Base-by-base conservation (phyloP, 2,113 vertebrate genomes). In the Coregonus clupeaformis region DNA sequence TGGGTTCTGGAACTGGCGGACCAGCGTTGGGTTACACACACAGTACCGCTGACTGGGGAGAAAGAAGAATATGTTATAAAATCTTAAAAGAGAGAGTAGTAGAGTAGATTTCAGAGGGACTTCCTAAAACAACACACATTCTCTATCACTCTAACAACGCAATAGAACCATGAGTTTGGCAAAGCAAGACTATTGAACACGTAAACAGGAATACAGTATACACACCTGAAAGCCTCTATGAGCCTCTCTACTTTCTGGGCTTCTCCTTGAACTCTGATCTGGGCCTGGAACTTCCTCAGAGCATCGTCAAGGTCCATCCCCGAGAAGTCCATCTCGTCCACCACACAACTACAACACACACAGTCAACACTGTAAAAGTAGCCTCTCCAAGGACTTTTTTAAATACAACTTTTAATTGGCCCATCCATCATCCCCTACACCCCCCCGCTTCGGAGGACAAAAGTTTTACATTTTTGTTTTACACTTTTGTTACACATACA, bases 301-400 rank as follows among this genome's bases (percentile, higher is more conserved):
- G 97, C 97, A 0, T 98, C 97, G 0, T 98, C 97, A 83, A 98
- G 84, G 89, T 98, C 97, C 97, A 98, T 98, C 64, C 94, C 96
- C 0, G 96, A 98, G 90, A 98, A 98, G 75, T 98, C 97, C 97
- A 98, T 98, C 90, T 98, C 97, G 76, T 98, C 97, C 75, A 98
- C 95, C 83, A 98, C 97, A 84, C 97, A 98, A 89, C 97, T 98
- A 82, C 77, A 88, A 90, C 71, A 77, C 72, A 0, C 57, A 60
- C 57, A n/a, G n/a, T 22, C 57, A 60, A 16, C n/a, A 52, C 47
- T 27, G 1, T 14, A 47, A 52, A 29, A 52, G 49, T 52, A 52
- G 49, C 5, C 13, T 52, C 3, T 4, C 16, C 13, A 52, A 52
- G 3, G 3, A 18, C 49, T 18, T 52, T 18, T 47, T 7, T 13